These are phyloP conservation scores for Pissodes strobi DNA, from an alignment of 1,140 invertebrate genomes.

Conservation along the genomic window DNA sequence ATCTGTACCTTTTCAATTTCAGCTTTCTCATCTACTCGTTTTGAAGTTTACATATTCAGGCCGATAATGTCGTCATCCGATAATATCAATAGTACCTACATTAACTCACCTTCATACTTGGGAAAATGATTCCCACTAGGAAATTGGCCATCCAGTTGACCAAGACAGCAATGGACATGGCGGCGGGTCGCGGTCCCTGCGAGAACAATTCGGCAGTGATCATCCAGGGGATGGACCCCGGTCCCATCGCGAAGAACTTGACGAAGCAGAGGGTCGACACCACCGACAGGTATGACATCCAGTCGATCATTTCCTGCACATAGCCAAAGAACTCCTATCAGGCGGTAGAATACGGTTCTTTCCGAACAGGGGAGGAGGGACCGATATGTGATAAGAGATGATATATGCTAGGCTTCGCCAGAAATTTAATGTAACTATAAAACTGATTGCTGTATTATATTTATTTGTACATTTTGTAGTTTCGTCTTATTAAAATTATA, in stretches of 20 bases:
- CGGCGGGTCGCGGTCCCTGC: constrained; percentile 92
- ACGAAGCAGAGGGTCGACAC: constrained; percentile 93
- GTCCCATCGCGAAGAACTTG: constrained; percentile 95
- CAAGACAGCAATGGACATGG: constrained; percentile 96
- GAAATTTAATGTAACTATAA: too few species aligned
- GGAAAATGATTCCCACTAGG: constrained; percentile 94
- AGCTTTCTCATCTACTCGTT: too few species aligned
- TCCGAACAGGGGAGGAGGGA: constrained; percentile 62
- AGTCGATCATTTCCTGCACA: constrained; percentile 96
- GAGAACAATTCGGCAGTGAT: constrained; percentile 98
- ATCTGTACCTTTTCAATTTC: too few species aligned
- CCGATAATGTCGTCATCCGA: too few species aligned
- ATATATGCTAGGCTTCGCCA: too few species aligned
- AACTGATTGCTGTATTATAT: too few species aligned
- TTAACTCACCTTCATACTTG: constrained; percentile 81
- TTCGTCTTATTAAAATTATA: too few species aligned
- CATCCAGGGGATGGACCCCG: constrained; percentile 98
- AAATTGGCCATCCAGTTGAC: constrained; percentile 99
- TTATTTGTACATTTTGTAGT: too few species aligned
- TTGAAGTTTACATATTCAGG: too few species aligned
- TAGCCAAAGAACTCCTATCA: constrained; percentile 92
- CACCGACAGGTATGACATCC: constrained; percentile 96
- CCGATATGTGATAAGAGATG: constrained; percentile 12
- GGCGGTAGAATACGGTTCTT: constrained; percentile 65
- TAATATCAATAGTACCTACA: too few species aligned